phyloP scores from a whole-genome alignment of 2,113 vertebrate species.

The Manacus vitellinus region DNA sequence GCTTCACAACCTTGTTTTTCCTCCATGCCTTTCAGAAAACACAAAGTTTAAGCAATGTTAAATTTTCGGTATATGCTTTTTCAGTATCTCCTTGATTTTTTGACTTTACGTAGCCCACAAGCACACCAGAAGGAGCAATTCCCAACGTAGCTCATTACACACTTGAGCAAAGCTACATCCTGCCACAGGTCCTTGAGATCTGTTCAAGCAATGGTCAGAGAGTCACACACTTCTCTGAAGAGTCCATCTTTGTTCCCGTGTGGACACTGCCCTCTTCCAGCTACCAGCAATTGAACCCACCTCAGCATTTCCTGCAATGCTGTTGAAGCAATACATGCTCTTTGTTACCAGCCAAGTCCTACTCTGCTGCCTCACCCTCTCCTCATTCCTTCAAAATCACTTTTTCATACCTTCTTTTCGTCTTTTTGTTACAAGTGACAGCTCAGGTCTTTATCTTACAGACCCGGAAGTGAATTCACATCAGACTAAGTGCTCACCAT shows the following conservation, averaged over 20 bases:
- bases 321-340: not conserved
- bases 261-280: not conserved
- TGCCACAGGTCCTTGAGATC: not conserved
- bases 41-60: not conserved
- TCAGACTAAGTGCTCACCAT: not conserved
- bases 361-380: rapidly evolving
- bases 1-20: not conserved
- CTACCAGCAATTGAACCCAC: rapidly evolving
- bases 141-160: rapidly evolving
- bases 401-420: not conserved
- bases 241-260: not conserved
- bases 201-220: not conserved
- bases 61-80: not conserved
- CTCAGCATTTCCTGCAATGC: not conserved
- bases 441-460: not conserved
- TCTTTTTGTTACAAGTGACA: not conserved
- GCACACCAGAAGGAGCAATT: not conserved
- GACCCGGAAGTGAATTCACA: not conserved
- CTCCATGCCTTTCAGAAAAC: not conserved
- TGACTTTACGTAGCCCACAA: not conserved
- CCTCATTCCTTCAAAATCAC: not conserved
- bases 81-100: not conserved
- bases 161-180: not conserved
- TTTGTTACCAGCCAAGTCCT: not conserved
- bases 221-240: not conserved